A percentile compares a stretch with the other conserved stretches of the same genome.
Evolutionary conservation across 2,888 invertebrate genomes (phyloP).

Genomic region (Papilio gigon): DNA sequence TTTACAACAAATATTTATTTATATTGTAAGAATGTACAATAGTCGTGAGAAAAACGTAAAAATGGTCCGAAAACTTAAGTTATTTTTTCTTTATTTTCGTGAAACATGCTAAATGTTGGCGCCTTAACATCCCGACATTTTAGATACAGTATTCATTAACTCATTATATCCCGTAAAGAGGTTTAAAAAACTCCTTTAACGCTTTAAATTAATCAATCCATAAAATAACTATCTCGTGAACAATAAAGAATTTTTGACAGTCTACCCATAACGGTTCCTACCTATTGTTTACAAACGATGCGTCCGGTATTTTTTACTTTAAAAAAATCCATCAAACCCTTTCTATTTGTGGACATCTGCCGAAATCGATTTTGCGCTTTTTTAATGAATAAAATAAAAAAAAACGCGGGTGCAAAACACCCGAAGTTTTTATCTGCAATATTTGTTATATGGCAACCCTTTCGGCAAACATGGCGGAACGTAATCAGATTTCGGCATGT

Average conservation of each 20-base stretch:
- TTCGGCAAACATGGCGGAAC: constrained; percentile 72
- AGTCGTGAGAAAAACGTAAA: too few species aligned
- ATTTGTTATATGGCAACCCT: constrained; percentile 78
- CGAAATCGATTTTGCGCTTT: constrained; percentile 81
- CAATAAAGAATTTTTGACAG: constrained; percentile 73
- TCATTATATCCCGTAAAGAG: constrained; percentile 47
- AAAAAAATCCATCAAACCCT: constrained; percentile 74
- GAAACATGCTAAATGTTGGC: constrained; percentile 2
- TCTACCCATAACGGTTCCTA: constrained; percentile 69
- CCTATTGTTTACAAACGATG: constrained; percentile 72
- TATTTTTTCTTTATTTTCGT: neutral
- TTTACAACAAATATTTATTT: neutral
- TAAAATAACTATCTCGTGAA: constrained; percentile 66
- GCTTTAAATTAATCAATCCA: constrained; percentile 54
- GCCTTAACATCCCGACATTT: constrained; percentile 5
- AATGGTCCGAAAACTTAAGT: neutral
- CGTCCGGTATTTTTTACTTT: constrained; percentile 66
- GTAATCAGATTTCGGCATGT: constrained; percentile 83
- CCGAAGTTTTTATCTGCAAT: constrained; percentile 68
- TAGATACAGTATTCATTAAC: neutral
- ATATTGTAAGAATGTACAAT: neutral
- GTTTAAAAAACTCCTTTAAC: constrained; percentile 54
- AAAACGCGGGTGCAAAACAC: constrained; percentile 76
- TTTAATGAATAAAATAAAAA: constrained; percentile 56
- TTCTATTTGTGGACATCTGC: constrained; percentile 80